Evolutionary conservation across 1,140 invertebrate genomes (phyloP).

Genomic region (Cydia fagiglandana): DNA sequence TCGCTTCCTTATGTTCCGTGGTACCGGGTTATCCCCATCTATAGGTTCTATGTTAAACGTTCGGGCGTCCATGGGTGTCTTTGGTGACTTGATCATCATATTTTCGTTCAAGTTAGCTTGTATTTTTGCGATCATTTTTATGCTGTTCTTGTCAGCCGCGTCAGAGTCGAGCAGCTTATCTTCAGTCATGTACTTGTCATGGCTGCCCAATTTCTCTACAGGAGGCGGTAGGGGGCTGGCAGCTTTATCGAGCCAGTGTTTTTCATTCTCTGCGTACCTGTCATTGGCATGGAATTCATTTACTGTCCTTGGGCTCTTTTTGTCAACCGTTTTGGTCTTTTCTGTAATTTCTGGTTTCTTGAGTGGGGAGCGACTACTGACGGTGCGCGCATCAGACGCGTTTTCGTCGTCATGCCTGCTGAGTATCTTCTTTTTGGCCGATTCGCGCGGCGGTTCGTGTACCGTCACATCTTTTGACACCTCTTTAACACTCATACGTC

Average conservation of each 20-base stretch:
- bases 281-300: constrained; percentile 40
- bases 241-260: constrained; percentile 67
- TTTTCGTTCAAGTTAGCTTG: constrained; percentile 75
- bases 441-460: constrained; percentile 41
- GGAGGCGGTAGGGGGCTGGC: constrained; percentile 62
- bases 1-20: constrained; percentile 57
- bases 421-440: constrained; percentile 44
- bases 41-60: constrained; percentile 59
- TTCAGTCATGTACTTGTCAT: constrained; percentile 75
- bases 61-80: constrained; percentile 71
- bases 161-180: constrained; percentile 70
- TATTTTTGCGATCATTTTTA: constrained; percentile 75
- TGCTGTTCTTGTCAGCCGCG: constrained; percentile 65
- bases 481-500: constrained; percentile 63
- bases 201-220: constrained; percentile 65
- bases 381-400: constrained; percentile 10
- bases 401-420: constrained; percentile 49
- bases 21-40: constrained; percentile 59
- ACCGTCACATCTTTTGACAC: constrained; percentile 38
- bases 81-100: constrained; percentile 74
- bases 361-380: constrained; percentile 45
- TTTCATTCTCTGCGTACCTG: constrained; percentile 56
- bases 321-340: constrained; percentile 43
- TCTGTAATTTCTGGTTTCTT: constrained; percentile 54
- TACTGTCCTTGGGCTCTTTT: constrained; percentile 46